Conservation (phyloP, 2,888 invertebrate species). For the Loripinus fragilis region DNA sequence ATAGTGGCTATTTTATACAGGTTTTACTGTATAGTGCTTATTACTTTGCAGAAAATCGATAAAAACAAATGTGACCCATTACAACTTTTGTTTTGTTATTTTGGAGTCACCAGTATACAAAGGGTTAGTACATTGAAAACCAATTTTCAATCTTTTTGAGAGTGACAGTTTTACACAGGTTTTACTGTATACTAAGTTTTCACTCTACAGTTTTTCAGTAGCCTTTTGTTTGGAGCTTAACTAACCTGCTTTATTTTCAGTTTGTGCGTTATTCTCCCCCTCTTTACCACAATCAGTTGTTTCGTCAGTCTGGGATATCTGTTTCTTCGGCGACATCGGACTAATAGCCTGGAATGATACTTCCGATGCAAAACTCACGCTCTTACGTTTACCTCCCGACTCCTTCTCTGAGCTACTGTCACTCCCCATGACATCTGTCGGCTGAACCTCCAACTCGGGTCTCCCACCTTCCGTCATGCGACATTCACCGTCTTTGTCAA, state of each 20-base stretch:
- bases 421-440: slow-evolving; percentile 51
- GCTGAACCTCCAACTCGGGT: slow-evolving; percentile 49
- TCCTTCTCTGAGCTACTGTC: slow-evolving; percentile 57
- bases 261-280: neutral
- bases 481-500: slow-evolving; percentile 61
- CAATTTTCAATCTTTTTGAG: no score
- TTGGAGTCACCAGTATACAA: no score
- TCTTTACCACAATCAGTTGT: neutral
- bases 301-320: slow-evolving; percentile 6
- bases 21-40: no score
- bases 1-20: no score
- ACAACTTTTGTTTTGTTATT: no score
- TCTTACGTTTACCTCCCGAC: slow-evolving; percentile 70
- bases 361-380: slow-evolving; percentile 82
- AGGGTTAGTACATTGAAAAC: no score
- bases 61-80: no score
- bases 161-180: no score
- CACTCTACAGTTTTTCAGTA: no score
- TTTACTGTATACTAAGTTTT: no score
- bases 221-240: no score
- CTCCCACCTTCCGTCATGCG: slow-evolving; percentile 59
- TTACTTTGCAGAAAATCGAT: no score
- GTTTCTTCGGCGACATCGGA: slow-evolving; percentile 66
- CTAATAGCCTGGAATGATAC: slow-evolving; percentile 81
- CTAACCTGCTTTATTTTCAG: neutral